Base-by-base conservation (phyloP, 2,113 vertebrate species). In the Elanoides forficatus region DNA sequence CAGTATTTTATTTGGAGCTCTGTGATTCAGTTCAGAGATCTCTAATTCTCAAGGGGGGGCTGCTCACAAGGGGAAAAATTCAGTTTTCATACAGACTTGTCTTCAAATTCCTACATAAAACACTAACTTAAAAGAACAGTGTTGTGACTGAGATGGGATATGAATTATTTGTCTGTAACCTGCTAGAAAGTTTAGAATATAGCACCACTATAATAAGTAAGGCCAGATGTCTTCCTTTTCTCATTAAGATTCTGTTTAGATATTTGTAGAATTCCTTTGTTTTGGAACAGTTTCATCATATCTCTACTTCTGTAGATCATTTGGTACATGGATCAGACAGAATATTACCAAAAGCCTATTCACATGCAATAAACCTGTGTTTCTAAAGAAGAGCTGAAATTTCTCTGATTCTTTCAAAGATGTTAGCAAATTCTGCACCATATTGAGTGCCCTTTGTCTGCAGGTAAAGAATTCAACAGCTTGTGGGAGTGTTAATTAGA, bases 401-500 rank as follows among this genome's bases (percentile, higher is more conserved):
- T 90, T 56, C 62, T 70, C 45, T 67, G 59, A 52, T 53, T 42
- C 85, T 91, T 94, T 76, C 45, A 81, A 83, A 95, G 82, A 86
- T 53, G 11, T 40, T 58, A 81, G 85, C 38, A 90, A 90, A 94
- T 71, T 93, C 88, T 71, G 66, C 65, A 84, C 88, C 66, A 52
- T 91, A 95, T 87, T 93, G 93, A 81, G 92, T 62, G 58, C 65
- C 90, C 76, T 89, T 91, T 86, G 72, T 89, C 56, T 62, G 73
- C 75, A 81, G 27, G 84, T 95, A 43, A 93, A 80, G 76, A 85
- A 92, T 81, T 84, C 88, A 74, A 56, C 89, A 81, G 78, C 78
- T 93, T 93, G 76, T 68, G 92, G 72, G 75, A 86, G 67, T 83
- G 88, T 90, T 96, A 94, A 96, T 74, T 93, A 96, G 86, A 65